Evolutionary conservation across 2,797 vertebrate genomes (phyloP).

Genomic region (Dicrostonyx torquatus): DNA sequence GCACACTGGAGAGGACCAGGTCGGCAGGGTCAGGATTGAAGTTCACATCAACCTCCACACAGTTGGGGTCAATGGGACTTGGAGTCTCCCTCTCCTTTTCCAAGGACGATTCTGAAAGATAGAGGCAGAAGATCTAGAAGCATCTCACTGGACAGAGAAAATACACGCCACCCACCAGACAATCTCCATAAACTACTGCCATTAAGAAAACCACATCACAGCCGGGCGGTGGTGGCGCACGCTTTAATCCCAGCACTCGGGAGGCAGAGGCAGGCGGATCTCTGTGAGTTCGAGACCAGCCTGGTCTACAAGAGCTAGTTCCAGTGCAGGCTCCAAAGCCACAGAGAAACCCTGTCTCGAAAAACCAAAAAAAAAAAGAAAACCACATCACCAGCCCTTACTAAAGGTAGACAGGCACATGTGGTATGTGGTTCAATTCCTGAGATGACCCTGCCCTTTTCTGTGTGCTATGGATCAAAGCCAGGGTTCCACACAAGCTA

Average conservation of each 20-base stretch:
- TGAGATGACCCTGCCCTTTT: background rate
- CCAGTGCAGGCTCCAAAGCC: too few relatives aligned
- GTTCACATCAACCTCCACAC: slow-evolving; percentile 93
- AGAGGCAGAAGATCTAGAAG: slow-evolving; percentile 17
- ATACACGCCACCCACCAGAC: background rate
- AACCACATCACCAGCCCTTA: background rate
- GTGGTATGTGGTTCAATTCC: background rate
- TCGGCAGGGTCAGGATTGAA: slow-evolving; percentile 97
- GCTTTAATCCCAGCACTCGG: too few relatives aligned
- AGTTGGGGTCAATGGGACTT: slow-evolving; percentile 90
- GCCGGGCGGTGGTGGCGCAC: too few relatives aligned
- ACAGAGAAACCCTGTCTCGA: too few relatives aligned
- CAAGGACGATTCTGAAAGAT: slow-evolving; percentile 87
- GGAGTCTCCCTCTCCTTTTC: slow-evolving; percentile 88
- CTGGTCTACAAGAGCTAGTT: too few relatives aligned
- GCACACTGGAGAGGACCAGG: slow-evolving; percentile 96
- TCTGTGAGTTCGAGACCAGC: too few relatives aligned
- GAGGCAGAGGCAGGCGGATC: too few relatives aligned
- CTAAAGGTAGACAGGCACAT: background rate
- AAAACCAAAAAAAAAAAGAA: too few relatives aligned
- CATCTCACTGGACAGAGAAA: background rate
- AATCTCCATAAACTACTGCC: background rate
- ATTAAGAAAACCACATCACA: background rate
- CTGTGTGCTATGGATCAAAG: background rate
- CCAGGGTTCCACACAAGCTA: background rate